Evolutionary conservation across 2,797 vertebrate species (phyloP).

Genomic region (Trematomus bernacchii): DNA sequence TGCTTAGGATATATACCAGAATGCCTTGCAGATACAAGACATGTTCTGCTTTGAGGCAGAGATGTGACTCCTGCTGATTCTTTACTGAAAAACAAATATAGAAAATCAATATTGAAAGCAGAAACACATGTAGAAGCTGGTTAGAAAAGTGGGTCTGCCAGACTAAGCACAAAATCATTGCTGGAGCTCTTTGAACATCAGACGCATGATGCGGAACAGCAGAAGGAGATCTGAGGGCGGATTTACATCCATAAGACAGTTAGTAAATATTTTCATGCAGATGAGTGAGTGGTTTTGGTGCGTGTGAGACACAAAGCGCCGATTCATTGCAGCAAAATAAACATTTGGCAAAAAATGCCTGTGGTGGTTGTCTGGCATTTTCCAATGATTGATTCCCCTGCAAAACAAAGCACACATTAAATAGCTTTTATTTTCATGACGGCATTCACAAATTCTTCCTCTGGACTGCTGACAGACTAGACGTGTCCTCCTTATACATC

Average conservation of each 20-base stretch:
- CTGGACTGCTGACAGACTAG: not conserved
- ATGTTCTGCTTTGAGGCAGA: not conserved
- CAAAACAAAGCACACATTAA: conserved; percentile 16
- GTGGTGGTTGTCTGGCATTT: conserved; percentile 28
- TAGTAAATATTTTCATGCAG: conserved; percentile 32
- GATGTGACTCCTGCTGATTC: not conserved
- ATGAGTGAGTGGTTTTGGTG: conserved; percentile 15
- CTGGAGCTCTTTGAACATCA: conserved; percentile 12
- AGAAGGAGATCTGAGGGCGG: not conserved
- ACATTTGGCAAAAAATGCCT: conserved; percentile 47
- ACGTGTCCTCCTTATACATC: not conserved
- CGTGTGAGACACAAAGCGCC: not conserved
- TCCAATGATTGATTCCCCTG: conserved; percentile 18
- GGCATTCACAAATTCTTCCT: conserved; percentile 11
- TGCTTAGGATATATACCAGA: not conserved
- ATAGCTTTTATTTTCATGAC: not conserved
- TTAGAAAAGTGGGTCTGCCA: not conserved
- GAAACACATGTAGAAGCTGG: not conserved
- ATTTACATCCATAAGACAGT: conserved; percentile 9
- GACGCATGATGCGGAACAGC: not conserved
- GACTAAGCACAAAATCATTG: too few relatives aligned
- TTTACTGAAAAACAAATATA: not conserved
- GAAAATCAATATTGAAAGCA: conserved; percentile 14
- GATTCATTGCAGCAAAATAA: conserved; percentile 30
- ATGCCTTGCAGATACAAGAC: not conserved